Conservation (phyloP, 2,888 invertebrate species). For the Lagria hirta region DNA sequence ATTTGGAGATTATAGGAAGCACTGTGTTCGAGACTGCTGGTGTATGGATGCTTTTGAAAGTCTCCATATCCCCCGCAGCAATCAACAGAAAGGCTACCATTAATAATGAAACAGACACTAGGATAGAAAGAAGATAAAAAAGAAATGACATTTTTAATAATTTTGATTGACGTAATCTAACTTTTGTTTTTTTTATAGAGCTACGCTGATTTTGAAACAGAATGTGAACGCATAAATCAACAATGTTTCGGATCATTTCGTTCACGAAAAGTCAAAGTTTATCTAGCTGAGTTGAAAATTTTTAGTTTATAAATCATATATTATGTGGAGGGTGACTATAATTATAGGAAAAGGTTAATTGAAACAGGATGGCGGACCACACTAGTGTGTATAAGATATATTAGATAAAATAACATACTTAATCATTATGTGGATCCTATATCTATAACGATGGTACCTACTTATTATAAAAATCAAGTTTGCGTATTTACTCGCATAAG, state of each 20-base stretch:
- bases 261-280: constrained; percentile 17
- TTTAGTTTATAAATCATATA: constrained; percentile 18
- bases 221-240: constrained; percentile 2
- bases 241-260: constrained; percentile 17
- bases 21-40: constrained; percentile 30
- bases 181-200: neutral
- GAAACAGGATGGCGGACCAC: constrained; percentile 17
- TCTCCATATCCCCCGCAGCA: constrained; percentile 38
- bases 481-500: no score
- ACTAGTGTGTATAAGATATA: constrained; percentile 9
- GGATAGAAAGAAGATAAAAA: constrained; percentile 34
- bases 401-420: no score
- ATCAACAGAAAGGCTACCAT: constrained; percentile 43
- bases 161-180: constrained; percentile 10
- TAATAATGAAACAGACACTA: constrained; percentile 40
- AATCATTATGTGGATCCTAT: no score
- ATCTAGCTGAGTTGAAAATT: constrained; percentile 8
- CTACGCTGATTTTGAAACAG: neutral
- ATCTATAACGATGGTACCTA: no score
- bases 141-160: constrained; percentile 20
- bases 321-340: constrained; percentile 4
- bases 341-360: constrained; percentile 14
- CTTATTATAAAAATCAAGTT: no score
- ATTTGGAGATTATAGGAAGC: constrained; percentile 40
- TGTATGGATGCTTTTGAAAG: constrained; percentile 34